Base-by-base conservation (phyloP, 30 jellyfish, hydroid and myxozoan genomes). In the Hydractinia symbiolongicarpus region DNA sequence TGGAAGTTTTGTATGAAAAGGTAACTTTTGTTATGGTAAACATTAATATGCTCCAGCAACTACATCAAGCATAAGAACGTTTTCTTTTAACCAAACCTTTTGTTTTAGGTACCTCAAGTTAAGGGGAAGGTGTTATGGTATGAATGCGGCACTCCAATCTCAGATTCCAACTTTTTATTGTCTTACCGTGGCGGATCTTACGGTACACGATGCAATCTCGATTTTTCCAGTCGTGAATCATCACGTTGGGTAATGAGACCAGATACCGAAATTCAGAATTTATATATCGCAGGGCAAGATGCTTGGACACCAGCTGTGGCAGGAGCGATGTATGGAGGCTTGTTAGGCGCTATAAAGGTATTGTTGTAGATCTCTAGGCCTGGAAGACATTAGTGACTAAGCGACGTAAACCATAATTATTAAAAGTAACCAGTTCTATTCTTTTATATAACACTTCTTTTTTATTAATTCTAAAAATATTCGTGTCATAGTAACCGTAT, bases 231-330 rank as follows among this genome's bases (percentile, higher is more conserved):
- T 81, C 68, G 72, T 72, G 87, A 61, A 20, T 83, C 94, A 13
- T 83, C 89, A 84, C 87, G 96, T 50, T 89, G 96, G 96, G 84
- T 89, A 50, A 89, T 89, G 96, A 84, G 96, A 50, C 91, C 94
- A 19, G 96, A 89, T 72, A 89, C 96, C 13, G 96, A 89, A 67
- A 83, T 89, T 4, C 68, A 61, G 16, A 89, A 89, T 9, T 76
- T 89, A 70, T 89, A 71, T 81, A 83, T 84, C 82, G 96, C 96
- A 5, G 96, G 96, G 7, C 96, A 89, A 68, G 96, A 89, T 82
- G 96, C 96, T 4, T 89, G 96, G 96, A 89, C 96, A 50, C 96
- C 96, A 7, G 96, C 96, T 5, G 96, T 89, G 52, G 96, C 96
- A 16, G 96, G 96, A 9, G 96, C 96, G 6, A 89, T 89, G 96